A percentile compares a stretch with the other conserved stretches of the same genome.
These are phyloP conservation scores for Noturus placidus DNA, from an alignment of 2,113 vertebrate genomes.

Conservation along the genomic window DNA sequence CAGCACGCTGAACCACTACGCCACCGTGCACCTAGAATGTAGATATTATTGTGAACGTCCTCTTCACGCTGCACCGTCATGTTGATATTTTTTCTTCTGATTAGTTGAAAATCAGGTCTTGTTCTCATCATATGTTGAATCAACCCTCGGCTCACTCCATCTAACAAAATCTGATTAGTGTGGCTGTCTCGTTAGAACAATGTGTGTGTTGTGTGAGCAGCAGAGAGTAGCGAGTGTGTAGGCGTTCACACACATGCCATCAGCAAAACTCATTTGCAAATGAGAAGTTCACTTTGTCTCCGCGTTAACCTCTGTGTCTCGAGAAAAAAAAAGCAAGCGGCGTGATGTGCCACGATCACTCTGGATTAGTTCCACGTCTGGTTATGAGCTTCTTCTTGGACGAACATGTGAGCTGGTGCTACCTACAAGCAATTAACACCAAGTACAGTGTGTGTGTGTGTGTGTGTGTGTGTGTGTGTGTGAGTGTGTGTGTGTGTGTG, in stretches of 20 bases:
- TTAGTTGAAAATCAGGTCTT: neutral
- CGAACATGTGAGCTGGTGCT: neutral
- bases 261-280: constrained; percentile 29
- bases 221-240: neutral
- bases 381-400: neutral
- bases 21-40: no score
- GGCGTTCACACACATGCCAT: constrained; percentile 12
- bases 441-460: neutral
- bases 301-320: neutral
- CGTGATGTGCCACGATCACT: neutral
- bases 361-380: neutral
- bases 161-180: neutral
- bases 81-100: neutral
- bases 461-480: constrained; percentile 9
- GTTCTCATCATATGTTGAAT: neutral
- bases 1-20: no score
- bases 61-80: neutral
- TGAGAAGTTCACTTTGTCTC: constrained; percentile 18
- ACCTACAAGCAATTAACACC: constrained; percentile 35
- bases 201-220: neutral
- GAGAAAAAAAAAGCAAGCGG: no score
- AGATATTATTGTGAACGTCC: neutral
- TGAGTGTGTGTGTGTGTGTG: constrained; percentile 16
- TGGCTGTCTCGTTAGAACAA: constrained; percentile 10
- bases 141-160: neutral